phyloP scores from a whole-genome alignment of 1,140 invertebrate species.

The Brachionus asplanchnoidis region DNA sequence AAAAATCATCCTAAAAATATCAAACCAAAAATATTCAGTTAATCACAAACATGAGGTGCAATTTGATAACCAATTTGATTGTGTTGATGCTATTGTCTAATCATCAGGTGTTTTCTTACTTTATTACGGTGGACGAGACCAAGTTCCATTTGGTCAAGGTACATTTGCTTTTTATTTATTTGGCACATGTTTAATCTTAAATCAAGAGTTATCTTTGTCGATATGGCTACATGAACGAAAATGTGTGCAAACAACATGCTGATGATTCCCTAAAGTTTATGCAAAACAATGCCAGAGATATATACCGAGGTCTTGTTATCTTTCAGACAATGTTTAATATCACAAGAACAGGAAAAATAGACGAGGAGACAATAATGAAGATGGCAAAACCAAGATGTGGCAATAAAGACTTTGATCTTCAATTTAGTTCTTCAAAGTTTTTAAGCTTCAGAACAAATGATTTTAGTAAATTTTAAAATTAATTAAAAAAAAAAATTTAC shows the following conservation, averaged over 20 bases:
- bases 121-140: slow-evolving; percentile 39
- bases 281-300: slow-evolving; percentile 42
- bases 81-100: not conserved
- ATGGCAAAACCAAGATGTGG: slow-evolving; percentile 41
- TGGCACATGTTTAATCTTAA: not conserved
- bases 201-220: slow-evolving; percentile 24
- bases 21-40: slow-evolving; percentile 1
- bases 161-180: not conserved
- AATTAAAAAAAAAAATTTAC: not conserved
- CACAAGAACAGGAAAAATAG: slow-evolving; percentile 27
- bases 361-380: slow-evolving; percentile 40
- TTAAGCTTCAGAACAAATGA: slow-evolving; percentile 37
- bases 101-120: not conserved
- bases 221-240: slow-evolving; percentile 42
- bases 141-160: slow-evolving; percentile 41
- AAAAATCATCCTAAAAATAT: not conserved
- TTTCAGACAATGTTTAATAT: slow-evolving; percentile 41
- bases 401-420: slow-evolving; percentile 40
- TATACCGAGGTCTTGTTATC: slow-evolving; percentile 30
- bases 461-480: slow-evolving; percentile 4
- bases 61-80: not conserved
- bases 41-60: not conserved
- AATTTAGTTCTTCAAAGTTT: slow-evolving; percentile 41
- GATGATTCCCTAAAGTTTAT: slow-evolving; percentile 41
- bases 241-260: slow-evolving; percentile 40